Evolutionary conservation across 2,797 vertebrate species (phyloP).

Genomic region (Oreochromis grahami): DNA sequence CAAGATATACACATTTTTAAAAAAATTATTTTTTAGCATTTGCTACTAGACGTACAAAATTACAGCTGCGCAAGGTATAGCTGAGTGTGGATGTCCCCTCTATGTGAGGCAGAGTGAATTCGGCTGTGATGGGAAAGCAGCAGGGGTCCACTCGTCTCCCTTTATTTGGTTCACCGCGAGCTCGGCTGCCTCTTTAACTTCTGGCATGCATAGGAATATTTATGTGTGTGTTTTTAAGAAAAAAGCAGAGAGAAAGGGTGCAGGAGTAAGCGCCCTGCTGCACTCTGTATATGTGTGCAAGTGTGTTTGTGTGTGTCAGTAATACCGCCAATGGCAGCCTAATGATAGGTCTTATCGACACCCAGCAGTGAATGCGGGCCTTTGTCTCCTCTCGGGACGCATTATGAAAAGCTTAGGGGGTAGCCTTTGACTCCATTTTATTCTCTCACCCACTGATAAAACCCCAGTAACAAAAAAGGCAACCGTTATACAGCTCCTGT

Average conservation of each 20-base stretch:
- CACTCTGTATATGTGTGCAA: constrained; percentile 2
- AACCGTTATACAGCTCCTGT: constrained; percentile 46
- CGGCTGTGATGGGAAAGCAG: constrained; percentile 49
- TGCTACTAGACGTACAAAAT: background rate
- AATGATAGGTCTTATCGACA: constrained; percentile 78
- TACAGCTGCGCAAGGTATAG: background rate
- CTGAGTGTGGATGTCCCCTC: background rate
- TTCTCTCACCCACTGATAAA: constrained; percentile 64
- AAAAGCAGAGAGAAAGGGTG: constrained; percentile 23
- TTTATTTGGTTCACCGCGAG: constrained; percentile 57
- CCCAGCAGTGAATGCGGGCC: constrained; percentile 71
- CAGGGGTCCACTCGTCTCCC: constrained; percentile 50
- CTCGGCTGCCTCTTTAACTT: constrained; percentile 43
- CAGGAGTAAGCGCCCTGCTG: constrained; percentile 44
- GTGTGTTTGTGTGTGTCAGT: constrained; percentile 52
- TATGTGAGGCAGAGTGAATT: constrained; percentile 41
- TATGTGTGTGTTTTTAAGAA: constrained; percentile 13
- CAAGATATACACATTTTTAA: background rate
- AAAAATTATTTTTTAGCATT: background rate
- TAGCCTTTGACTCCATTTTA: constrained; percentile 68
- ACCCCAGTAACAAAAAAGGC: constrained; percentile 39
- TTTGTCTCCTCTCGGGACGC: constrained; percentile 69
- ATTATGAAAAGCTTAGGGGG: constrained; percentile 73
- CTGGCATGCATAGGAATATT: constrained; percentile 37
- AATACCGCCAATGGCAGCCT: constrained; percentile 72